phyloP scores from a whole-genome alignment of 2,113 vertebrate species.

The Smithornis capensis region DNA sequence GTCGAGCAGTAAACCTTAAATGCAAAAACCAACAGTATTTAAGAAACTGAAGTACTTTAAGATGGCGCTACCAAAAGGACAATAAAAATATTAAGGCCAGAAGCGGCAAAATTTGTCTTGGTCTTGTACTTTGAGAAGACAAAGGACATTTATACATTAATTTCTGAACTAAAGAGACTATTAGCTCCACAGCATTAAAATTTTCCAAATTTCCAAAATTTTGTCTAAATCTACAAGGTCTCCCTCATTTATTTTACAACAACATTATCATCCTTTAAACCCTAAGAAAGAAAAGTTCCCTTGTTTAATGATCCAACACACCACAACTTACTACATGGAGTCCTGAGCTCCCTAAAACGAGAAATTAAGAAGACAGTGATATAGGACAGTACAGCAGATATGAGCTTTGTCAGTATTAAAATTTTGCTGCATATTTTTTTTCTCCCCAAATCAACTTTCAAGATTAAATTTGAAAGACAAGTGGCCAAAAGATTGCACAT shows the following conservation, averaged over 20 bases:
- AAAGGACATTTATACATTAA: not conserved
- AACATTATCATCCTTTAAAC: not conserved
- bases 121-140: not conserved
- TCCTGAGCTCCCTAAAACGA: not conserved
- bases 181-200: not conserved
- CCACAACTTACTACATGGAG: not conserved
- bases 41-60: not conserved
- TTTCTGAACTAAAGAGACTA: not conserved
- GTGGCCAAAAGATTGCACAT: not conserved
- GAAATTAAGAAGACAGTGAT: not conserved
- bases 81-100: not conserved
- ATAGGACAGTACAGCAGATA: not conserved
- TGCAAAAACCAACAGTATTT: not conserved
- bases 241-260: not conserved
- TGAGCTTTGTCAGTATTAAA: not conserved
- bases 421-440: not conserved
- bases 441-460: not conserved
- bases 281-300: not conserved
- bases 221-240: not conserved
- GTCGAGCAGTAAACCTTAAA: slow-evolving; percentile 93
- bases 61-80: not conserved
- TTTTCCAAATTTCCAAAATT: not conserved
- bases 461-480: not conserved
- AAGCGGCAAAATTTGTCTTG: not conserved
- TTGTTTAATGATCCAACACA: not conserved